phyloP scores from a whole-genome alignment of 2,113 vertebrate species.

The Condylura cristata region DNA sequence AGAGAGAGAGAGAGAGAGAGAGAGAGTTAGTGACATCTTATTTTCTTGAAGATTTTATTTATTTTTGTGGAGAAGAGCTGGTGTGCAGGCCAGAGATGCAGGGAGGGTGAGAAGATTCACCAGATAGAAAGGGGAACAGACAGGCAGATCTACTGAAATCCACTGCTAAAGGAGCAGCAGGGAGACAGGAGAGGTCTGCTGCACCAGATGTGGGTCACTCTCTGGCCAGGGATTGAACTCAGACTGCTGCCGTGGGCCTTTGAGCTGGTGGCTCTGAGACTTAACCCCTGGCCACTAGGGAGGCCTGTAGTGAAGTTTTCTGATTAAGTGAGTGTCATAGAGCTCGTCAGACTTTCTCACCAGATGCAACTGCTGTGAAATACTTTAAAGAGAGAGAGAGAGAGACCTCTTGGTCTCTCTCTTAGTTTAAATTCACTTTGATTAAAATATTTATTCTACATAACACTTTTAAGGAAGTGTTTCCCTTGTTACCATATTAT shows the following conservation, averaged over 20 bases:
- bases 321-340: slow-evolving; percentile 50
- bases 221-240: too few relatives aligned
- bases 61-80: too few relatives aligned
- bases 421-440: slow-evolving; percentile 29
- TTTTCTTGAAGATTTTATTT: background rate
- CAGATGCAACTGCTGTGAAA: slow-evolving; percentile 10
- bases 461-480: slow-evolving; percentile 13
- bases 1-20: background rate
- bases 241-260: too few relatives aligned
- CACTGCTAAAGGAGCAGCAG: too few relatives aligned
- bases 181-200: too few relatives aligned
- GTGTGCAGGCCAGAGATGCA: too few relatives aligned
- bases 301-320: slow-evolving; percentile 15
- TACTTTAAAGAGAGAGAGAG: slow-evolving; percentile 36
- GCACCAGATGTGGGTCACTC: too few relatives aligned
- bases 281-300: too few relatives aligned
- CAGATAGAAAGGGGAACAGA: too few relatives aligned
- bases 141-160: too few relatives aligned
- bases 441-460: slow-evolving; percentile 23
- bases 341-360: slow-evolving; percentile 3
- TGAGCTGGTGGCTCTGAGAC: too few relatives aligned
- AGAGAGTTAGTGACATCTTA: slow-evolving; percentile 2
- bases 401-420: background rate
- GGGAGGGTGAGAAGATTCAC: too few relatives aligned
- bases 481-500: background rate